Conservation (phyloP, 2,113 vertebrate species). For the Trochalopteron elliotii region DNA sequence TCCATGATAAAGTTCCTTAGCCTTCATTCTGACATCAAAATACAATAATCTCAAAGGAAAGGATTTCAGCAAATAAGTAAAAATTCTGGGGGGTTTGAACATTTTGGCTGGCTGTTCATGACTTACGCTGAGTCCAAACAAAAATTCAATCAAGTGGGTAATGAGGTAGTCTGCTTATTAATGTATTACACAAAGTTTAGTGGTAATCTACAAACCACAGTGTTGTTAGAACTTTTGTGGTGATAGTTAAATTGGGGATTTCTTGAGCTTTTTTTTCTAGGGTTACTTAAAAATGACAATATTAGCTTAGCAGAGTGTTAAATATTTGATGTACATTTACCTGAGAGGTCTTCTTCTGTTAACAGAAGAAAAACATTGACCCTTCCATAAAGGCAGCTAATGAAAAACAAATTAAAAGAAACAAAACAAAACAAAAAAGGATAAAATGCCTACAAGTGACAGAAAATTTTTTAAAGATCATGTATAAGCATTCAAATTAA, state of each 20-base stretch:
- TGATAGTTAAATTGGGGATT: neutral
- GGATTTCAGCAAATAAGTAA: neutral
- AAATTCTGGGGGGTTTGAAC: fast-evolving
- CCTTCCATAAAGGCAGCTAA: neutral
- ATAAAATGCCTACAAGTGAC: neutral
- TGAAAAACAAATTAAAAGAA: neutral
- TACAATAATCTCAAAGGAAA: neutral
- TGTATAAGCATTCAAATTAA: neutral
- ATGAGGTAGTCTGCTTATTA: neutral
- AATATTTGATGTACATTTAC: neutral
- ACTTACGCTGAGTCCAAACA: neutral
- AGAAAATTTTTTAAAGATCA: neutral
- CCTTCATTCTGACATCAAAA: neutral
- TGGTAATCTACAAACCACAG: neutral
- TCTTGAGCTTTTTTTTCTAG: neutral
- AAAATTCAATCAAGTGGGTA: neutral
- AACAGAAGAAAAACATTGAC: neutral
- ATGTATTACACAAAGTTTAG: neutral
- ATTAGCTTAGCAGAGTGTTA: neutral
- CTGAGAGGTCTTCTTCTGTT: neutral
- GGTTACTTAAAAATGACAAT: neutral
- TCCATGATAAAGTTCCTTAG: neutral
- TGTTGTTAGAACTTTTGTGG: neutral
- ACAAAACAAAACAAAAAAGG: neutral
- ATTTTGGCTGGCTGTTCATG: neutral